Conservation (phyloP, 2,888 invertebrate species). For the Pterobdella sp. region DNA sequence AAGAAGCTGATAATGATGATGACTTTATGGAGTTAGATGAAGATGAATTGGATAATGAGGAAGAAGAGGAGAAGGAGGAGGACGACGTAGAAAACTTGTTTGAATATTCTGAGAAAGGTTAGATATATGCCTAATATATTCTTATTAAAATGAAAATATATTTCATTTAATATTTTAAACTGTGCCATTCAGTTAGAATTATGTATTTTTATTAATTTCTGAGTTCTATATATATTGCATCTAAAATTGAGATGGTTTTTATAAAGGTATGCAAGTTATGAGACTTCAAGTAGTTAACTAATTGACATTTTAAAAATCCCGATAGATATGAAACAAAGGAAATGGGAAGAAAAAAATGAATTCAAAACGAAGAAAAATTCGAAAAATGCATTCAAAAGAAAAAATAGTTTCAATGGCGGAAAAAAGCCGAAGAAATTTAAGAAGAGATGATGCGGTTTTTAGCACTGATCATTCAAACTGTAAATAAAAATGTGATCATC, state of each 20-base stretch:
- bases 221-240: too few relatives aligned
- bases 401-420: neutral
- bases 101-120: slow-evolving; percentile 16
- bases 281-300: too few relatives aligned
- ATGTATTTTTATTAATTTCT: neutral
- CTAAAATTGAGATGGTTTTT: too few relatives aligned
- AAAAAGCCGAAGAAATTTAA: neutral
- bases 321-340: slow-evolving; percentile 26
- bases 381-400: neutral
- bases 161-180: neutral
- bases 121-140: neutral
- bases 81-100: neutral
- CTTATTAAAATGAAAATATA: neutral
- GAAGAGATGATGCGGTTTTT: neutral
- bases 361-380: slow-evolving; percentile 10
- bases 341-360: slow-evolving; percentile 24
- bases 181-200: neutral
- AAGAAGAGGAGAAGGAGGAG: neutral
- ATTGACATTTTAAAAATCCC: too few relatives aligned
- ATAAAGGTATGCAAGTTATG: too few relatives aligned
- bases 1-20: slow-evolving; percentile 10
- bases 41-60: neutral
- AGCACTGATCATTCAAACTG: neutral
- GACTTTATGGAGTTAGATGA: neutral
- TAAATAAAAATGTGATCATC: neutral